Conservation (phyloP, 2,888 invertebrate species). For the Stenurella melanura region DNA sequence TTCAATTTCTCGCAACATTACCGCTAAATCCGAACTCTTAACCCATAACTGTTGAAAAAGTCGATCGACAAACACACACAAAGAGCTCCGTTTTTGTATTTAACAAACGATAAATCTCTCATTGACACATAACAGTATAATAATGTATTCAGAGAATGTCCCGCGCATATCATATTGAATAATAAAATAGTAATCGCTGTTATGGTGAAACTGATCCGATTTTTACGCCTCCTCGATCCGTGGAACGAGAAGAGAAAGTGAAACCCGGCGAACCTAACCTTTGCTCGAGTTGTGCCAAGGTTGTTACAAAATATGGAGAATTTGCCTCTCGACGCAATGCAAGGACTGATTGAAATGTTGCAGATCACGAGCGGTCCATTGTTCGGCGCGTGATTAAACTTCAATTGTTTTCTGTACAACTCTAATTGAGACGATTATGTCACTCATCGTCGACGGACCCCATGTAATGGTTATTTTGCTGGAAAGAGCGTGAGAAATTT, state of each 20-base stretch:
- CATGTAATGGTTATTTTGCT: background rate
- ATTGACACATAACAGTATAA: conserved; percentile 8
- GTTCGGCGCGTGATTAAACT: background rate
- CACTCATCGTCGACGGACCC: background rate
- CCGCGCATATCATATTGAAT: conserved; percentile 17
- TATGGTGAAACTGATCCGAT: conserved; percentile 32
- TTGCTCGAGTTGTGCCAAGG: conserved; percentile 50
- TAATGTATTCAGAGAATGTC: conserved; percentile 21
- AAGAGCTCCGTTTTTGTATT: background rate
- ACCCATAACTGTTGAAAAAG: background rate
- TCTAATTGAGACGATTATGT: conserved; percentile 18
- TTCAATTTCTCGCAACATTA: no score
- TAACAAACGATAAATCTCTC: background rate
- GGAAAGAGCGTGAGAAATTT: background rate
- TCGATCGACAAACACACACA: background rate
- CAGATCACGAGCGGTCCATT: conserved; percentile 19
- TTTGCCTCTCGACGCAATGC: background rate
- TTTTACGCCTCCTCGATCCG: conserved; percentile 52
- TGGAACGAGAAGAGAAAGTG: conserved; percentile 51
- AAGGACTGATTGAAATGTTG: conserved; percentile 2
- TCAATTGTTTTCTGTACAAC: conserved; percentile 11
- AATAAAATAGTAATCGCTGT: conserved; percentile 17
- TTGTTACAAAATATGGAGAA: conserved; percentile 30
- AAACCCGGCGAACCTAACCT: conserved; percentile 44
- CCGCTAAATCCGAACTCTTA: background rate